Evolutionary conservation across 2,888 invertebrate genomes (phyloP), one percentile per base, ranked within the genome.

Genomic region (Hyposoter dolosus): DNA sequence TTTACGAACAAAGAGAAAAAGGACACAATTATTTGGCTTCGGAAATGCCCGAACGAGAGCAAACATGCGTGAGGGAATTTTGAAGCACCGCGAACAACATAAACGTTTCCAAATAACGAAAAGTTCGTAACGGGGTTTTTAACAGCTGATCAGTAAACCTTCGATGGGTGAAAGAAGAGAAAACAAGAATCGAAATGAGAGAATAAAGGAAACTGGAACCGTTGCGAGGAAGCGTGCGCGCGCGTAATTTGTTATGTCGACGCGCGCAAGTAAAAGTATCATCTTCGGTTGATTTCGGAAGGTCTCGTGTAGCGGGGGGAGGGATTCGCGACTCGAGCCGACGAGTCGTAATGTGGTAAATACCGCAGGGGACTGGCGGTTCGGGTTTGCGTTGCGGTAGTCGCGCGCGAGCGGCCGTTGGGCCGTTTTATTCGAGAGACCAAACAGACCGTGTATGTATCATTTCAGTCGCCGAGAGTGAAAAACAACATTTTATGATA

Each of bases 351-450:
- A 23, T 40, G 63, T 47, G 40, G 69, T 35, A 40, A 32, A n/a
- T 60, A 74, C 74, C 19, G 32, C 35, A 47, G 45, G 17, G 47
- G 10, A 35, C 60, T 17, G 32, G 43, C 56, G 17, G 68, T 77
- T 53, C 35, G 66, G 35, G 40, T 60, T 47, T 84, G 79, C 79
- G 80, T 63, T 82, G 72, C 79, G 83, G 88, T 90, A 92, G 92
- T 92, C 90, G 91, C 87, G 88, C 87, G 86, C 84, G 89, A 90
- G 89, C 90, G 89, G 85, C 89, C 89, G 91, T 84, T 86, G 88
- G 89, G 90, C 84, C 83, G 76, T 83, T 84, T 78, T 84, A 81
- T 87, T 82, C 85, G 80, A 79, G 68, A 47, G 7, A 76, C 40
- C 35, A 69, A 65, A 53, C 56, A n/a, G 47, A 32, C n/a, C 19